Conservation (phyloP, 1,140 invertebrate species). For the Plectus sambesii region DNA sequence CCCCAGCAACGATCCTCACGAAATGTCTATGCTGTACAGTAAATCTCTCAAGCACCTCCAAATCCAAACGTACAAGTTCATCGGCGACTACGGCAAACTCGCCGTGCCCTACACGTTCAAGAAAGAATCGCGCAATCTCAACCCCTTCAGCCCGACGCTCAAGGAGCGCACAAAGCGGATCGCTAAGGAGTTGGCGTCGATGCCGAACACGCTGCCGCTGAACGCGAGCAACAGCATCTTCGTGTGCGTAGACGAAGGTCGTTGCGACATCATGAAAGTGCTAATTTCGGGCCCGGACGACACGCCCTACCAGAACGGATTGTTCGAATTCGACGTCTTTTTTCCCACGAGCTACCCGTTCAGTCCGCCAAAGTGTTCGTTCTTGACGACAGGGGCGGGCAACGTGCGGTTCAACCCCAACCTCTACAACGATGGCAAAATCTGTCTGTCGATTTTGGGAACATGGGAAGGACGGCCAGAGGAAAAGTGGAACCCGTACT, state of each 20-base stretch:
- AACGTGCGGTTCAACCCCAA: conserved; percentile 58
- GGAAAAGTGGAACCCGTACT: conserved; percentile 95
- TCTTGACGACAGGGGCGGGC: conserved; percentile 56
- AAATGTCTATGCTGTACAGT: conserved; percentile 19
- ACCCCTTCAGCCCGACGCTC: conserved; percentile 38
- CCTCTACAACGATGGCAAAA: conserved; percentile 56
- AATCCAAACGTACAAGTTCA: conserved; percentile 25
- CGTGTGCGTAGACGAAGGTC: conserved; percentile 91
- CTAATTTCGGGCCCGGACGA: conserved; percentile 57
- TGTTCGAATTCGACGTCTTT: conserved; percentile 52
- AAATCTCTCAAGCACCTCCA: conserved; percentile 23
- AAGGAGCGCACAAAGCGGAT: conserved; percentile 70
- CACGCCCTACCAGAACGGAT: conserved; percentile 58
- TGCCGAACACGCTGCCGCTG: conserved; percentile 81
- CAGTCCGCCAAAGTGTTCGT: conserved; percentile 53
- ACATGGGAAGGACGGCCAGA: conserved; percentile 97
- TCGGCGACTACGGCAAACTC: conserved; percentile 39
- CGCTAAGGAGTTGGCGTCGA: conserved; percentile 84
- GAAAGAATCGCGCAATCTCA: conserved; percentile 42
- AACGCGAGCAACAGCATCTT: conserved; percentile 88
- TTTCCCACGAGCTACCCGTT: conserved; percentile 52
- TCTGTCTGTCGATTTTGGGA: conserved; percentile 57
- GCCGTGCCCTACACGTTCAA: conserved; percentile 38
- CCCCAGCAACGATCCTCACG: conserved; percentile 3
- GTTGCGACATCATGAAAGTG: conserved; percentile 46